These are phyloP conservation scores for Siniperca scherzeri DNA, from an alignment of 2,797 vertebrate species.

Conservation along the genomic window DNA sequence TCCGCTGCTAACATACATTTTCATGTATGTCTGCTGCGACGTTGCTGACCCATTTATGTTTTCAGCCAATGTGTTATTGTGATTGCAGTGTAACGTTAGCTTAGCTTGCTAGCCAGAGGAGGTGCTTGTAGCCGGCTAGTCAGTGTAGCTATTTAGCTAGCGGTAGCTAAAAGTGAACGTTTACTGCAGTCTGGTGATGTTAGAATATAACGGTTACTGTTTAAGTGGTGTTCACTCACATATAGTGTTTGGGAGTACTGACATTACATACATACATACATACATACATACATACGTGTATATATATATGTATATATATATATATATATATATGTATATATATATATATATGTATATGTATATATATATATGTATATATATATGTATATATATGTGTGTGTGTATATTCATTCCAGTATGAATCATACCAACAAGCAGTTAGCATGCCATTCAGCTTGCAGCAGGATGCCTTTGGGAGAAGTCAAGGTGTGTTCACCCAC, in stretches of 20 bases:
- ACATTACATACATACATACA: no score
- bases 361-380: no score
- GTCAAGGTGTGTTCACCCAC: slow-evolving; percentile 44
- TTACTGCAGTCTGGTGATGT: not conserved
- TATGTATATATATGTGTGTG: no score
- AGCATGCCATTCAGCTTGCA: slow-evolving; percentile 40
- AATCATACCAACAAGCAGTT: not conserved
- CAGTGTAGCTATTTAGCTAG: slow-evolving; percentile 47
- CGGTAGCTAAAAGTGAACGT: slow-evolving; percentile 15
- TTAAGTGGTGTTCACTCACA: not conserved
- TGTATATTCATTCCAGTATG: no score
- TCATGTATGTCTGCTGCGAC: not conserved
- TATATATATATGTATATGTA: no score
- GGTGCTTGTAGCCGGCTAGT: slow-evolving; percentile 53
- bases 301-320: no score
- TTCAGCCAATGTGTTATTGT: not conserved
- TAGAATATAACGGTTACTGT: fast-evolving
- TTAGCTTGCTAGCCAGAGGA: slow-evolving; percentile 58
- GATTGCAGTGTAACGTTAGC: slow-evolving; percentile 33
- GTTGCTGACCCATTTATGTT: not conserved
- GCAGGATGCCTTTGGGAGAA: slow-evolving; percentile 8
- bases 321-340: no score
- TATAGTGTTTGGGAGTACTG: not conserved
- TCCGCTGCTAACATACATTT: not conserved
- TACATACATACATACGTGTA: no score